These are phyloP conservation scores for Ellobium chinense DNA, from an alignment of 2,888 invertebrate genomes.

Conservation along the genomic window DNA sequence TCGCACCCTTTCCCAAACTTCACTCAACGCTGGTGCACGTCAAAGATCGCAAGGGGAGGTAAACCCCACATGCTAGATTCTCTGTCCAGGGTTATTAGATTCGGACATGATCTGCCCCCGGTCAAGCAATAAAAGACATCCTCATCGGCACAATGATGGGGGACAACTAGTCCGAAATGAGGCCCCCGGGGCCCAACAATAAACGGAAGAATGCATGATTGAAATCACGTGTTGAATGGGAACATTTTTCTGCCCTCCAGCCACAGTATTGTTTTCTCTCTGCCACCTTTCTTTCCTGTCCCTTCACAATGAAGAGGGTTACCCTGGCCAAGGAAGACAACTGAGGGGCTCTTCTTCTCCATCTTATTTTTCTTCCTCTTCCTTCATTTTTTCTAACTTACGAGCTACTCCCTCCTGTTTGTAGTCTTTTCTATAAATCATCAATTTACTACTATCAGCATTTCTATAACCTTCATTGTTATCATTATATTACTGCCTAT, in stretches of 20 bases:
- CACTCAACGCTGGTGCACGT: no score
- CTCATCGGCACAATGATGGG: background rate
- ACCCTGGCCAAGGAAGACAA: background rate
- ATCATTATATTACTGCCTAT: no score
- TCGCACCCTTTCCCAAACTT: no score
- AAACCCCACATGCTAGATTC: no score
- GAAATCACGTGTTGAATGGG: constrained; percentile 28
- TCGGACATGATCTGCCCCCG: constrained; percentile 8
- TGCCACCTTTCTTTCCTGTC: background rate
- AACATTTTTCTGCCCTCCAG: background rate
- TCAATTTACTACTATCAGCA: no score
- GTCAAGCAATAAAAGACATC: constrained; percentile 10
- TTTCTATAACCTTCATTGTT: no score
- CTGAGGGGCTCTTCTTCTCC: background rate
- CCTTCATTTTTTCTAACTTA: background rate
- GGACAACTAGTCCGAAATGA: background rate
- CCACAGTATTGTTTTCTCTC: constrained; percentile 1
- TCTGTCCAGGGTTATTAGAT: background rate
- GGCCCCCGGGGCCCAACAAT: background rate
- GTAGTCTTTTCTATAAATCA: no score
- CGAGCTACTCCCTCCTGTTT: background rate
- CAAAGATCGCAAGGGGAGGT: no score
- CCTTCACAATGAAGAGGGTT: background rate
- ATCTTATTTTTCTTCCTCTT: background rate
- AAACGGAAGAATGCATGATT: constrained; percentile 12